Base-by-base conservation (phyloP, 2,888 invertebrate genomes). In the Tiliacea aurago region DNA sequence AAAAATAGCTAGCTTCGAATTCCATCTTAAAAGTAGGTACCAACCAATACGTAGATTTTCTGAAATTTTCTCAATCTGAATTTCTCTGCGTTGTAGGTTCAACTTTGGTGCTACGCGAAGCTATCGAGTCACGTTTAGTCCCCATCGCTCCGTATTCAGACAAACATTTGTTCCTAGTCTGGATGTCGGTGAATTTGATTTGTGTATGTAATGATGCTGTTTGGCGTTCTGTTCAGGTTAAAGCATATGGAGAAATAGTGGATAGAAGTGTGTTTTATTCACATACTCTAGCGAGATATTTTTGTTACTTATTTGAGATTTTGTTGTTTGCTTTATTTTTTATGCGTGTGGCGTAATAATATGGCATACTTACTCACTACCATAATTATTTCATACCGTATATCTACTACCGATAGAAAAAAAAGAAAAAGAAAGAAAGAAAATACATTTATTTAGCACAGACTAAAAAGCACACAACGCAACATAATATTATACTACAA, bases 131-230 rank as follows among this genome's bases (percentile, higher is more conserved):
- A 79, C 78, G 83, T 79, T 71, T 78, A 53, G 78, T 65, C 56
- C 56, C 78, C 83, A 70, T 71, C 58, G 79, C 56, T 78, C 71
- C 59, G 56, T 56, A 82, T 78, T 45, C 66, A 78, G 53, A 71
- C 70, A 81, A 79, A 79, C 65, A 79, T 82, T 79, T 82, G 79
- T 81, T 69, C 77, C 59, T 47, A 80, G 81, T 77, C 78, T 70
- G 65, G 56, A 77, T 82, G 71, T 71, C 71, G 49, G 65, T 66
- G 71, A 79, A 79, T 79, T 82, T 78, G 78, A 79, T 82, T 82
- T 79, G 59, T 78, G 62, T 66, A 71, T 78, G 71, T 68, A 78
- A 81, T 70, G 73, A 65, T 78, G 76, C 73, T 76, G 80, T 76
- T 86, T 78, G 76, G 65, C 47, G 59, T 78, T 70, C 41, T 11